Base-by-base conservation (phyloP, 2,113 vertebrate genomes). In the Gobius niger region DNA sequence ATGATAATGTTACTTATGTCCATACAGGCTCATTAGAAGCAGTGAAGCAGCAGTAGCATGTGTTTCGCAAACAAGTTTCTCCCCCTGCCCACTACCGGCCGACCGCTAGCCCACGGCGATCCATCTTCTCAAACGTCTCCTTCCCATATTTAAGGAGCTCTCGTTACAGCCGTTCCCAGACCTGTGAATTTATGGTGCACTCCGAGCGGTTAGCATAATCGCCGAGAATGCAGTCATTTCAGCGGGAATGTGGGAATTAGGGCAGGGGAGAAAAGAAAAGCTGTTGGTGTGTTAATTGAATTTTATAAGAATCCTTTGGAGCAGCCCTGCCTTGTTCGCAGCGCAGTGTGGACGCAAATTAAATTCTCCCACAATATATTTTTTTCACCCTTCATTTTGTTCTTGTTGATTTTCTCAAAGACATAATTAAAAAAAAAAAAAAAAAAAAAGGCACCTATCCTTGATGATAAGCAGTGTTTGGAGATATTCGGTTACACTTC, bases 1-100 rank as follows among this genome's bases (percentile, higher is more conserved):
- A 95, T 93, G 93, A 95, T 92, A 93, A 94, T 94, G 94, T 95
- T 94, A 92, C 94, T 92, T 93, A 95, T 95, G 94, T 95, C 94
- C 94, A 86, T 91, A 88, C 52, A 24, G 93, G 90, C 95, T 96
- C 95, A 96, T 96, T 96, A 96, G 94, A 93, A 92, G 91, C 81
- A 89, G 90, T 91, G 90, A 88, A 91, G 91, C 92, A 93, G 93
- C 93, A 92, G 92, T 93, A 93, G 93, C 94, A 93, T 94, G 93
- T 93, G 93, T 96, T 96, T 94, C 93, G 92, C 94, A 96, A 96
- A 96, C 96, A 95, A 91, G 93, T 93, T 92, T 34, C 24, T 74
- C 79, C 93, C 53, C 91, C 92, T 93, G 92, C 94, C 91, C 83
- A 89, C 90, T 92, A 92, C 93, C 92, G 93, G 92, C 76, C 77